A percentile compares a stretch with the other conserved stretches of the same genome.
Evolutionary conservation across 2,113 vertebrate species (phyloP).

Genomic region (Ovis canadensis): DNA sequence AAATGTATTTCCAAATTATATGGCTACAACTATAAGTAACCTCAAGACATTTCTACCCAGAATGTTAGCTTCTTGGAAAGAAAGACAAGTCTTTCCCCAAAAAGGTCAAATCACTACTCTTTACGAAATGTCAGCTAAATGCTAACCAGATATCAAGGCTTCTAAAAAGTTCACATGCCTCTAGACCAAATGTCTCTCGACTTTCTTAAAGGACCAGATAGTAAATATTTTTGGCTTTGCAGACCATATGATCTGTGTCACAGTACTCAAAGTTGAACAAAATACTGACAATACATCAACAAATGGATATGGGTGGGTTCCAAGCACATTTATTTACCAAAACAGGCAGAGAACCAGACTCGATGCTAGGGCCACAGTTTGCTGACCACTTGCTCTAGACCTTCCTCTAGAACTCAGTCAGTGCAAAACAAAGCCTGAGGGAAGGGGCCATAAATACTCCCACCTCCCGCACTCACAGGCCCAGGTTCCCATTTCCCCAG

Average conservation of each 20-base stretch:
- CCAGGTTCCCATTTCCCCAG: background rate
- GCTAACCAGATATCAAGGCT: background rate
- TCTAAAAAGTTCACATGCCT: background rate
- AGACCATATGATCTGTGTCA: background rate
- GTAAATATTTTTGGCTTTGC: background rate
- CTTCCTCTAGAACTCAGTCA: background rate
- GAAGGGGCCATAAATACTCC: background rate
- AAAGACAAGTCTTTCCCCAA: background rate
- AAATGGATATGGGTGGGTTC: background rate
- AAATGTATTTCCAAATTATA: background rate
- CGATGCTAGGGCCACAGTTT: background rate
- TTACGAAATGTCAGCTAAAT: background rate
- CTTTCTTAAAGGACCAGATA: background rate
- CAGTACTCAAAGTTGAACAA: background rate
- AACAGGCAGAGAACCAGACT: background rate
- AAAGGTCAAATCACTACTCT: background rate
- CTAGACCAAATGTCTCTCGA: background rate
- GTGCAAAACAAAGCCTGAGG: background rate
- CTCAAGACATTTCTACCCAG: background rate
- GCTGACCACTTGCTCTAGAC: background rate
- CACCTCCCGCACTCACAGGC: background rate
- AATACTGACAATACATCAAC: background rate
- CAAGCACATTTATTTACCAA: background rate
- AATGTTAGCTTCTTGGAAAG: background rate
- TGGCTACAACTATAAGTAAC: background rate